A percentile compares a stretch with the other conserved stretches of the same genome.
Evolutionary conservation across 1,140 invertebrate species (phyloP).

Genomic region (Saxidomus purpurata): DNA sequence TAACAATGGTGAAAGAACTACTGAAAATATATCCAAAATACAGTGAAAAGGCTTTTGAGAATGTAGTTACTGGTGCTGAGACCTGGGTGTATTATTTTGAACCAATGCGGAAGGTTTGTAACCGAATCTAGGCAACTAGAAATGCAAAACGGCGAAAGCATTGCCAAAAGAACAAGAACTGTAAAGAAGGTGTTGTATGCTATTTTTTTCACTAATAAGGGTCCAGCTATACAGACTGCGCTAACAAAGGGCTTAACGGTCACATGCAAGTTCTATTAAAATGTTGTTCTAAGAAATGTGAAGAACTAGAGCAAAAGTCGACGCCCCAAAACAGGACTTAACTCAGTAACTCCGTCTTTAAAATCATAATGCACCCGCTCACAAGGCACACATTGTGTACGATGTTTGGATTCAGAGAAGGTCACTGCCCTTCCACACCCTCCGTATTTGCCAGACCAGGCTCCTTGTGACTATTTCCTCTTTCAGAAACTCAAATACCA

Average conservation of each 20-base stretch:
- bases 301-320: neutral
- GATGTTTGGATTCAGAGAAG: neutral
- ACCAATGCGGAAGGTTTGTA: too few species aligned
- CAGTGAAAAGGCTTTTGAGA: too few species aligned
- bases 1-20: neutral
- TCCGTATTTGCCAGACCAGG: neutral
- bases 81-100: too few species aligned
- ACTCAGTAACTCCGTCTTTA: neutral
- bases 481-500: conserved; percentile 45
- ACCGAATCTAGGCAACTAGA: too few species aligned
- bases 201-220: too few species aligned
- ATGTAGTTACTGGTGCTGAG: too few species aligned
- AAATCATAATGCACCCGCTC: too few species aligned
- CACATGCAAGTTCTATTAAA: conserved; percentile 8
- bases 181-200: too few species aligned
- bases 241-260: conserved; percentile 4
- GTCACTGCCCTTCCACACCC: conserved; percentile 37
- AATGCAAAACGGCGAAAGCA: neutral
- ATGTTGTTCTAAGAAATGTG: neutral
- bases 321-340: neutral
- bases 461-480: conserved; percentile 15
- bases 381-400: too few species aligned
- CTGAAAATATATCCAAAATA: too few species aligned
- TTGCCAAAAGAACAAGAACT: neutral
- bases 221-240: too few species aligned